Conservation (phyloP, 2,113 vertebrate genomes). For the Ibidorhyncha struthersii region DNA sequence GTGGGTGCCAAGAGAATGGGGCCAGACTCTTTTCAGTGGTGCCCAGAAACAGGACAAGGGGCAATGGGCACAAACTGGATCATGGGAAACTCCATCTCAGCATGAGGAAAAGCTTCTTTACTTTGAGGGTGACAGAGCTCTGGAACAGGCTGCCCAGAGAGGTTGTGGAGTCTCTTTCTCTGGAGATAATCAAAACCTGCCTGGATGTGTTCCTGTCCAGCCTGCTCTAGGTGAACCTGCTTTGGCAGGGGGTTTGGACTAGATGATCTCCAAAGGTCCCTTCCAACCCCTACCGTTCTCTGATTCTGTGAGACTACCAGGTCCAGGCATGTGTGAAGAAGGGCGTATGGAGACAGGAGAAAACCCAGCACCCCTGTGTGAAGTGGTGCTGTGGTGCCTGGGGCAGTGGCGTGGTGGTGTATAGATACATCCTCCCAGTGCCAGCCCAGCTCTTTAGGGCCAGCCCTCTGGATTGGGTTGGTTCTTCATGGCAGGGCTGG, state of each 20-base stretch:
- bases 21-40: background rate
- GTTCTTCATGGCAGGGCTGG: background rate
- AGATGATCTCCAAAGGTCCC: background rate
- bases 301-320: background rate
- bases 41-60: background rate
- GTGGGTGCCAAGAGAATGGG: background rate
- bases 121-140: background rate
- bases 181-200: background rate
- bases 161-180: background rate
- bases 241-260: background rate
- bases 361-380: background rate
- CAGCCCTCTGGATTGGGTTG: background rate
- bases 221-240: background rate
- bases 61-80: background rate
- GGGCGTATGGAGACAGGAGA: background rate
- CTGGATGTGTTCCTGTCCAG: background rate
- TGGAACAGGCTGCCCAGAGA: background rate
- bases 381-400: background rate
- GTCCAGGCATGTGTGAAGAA: background rate
- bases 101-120: background rate
- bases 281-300: background rate
- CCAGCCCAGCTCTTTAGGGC: background rate
- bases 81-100: background rate
- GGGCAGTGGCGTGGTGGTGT: no score
- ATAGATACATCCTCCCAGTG: background rate